Evolutionary conservation across 2,888 invertebrate genomes (phyloP).

Genomic region (Helobdella robusta): DNA sequence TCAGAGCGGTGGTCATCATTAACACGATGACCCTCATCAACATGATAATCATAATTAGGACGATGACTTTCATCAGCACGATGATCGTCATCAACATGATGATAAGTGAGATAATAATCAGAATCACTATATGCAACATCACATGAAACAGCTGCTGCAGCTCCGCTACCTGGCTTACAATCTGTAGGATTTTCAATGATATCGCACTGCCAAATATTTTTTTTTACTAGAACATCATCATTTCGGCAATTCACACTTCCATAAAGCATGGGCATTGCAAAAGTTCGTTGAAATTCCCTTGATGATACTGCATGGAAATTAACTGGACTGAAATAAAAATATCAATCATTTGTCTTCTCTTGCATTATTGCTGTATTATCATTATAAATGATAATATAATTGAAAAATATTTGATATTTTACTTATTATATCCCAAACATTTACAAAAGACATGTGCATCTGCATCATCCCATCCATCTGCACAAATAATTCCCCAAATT

Average conservation of each 20-base stretch:
- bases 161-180: constrained; percentile 24
- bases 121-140: too few species aligned
- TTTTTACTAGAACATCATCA: neutral
- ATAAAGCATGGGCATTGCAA: constrained; percentile 19
- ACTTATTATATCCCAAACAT: constrained; percentile 31
- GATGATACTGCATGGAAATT: constrained; percentile 21
- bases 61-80: too few species aligned
- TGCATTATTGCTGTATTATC: too few species aligned
- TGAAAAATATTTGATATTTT: too few species aligned
- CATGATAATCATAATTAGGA: too few species aligned
- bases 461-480: constrained; percentile 34
- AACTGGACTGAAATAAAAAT: neutral
- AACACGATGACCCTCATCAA: too few species aligned
- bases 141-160: constrained; percentile 31
- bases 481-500: constrained; percentile 33
- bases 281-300: neutral
- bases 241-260: constrained; percentile 24
- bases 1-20: too few species aligned
- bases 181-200: neutral
- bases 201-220: constrained; percentile 29
- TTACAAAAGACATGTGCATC: constrained; percentile 35
- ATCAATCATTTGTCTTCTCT: too few species aligned
- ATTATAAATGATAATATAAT: too few species aligned
- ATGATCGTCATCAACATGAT: too few species aligned
- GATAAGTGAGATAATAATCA: too few species aligned